These are phyloP conservation scores for Thamnaconus septentrionalis DNA, from an alignment of 2,113 vertebrate species.

Conservation along the genomic window DNA sequence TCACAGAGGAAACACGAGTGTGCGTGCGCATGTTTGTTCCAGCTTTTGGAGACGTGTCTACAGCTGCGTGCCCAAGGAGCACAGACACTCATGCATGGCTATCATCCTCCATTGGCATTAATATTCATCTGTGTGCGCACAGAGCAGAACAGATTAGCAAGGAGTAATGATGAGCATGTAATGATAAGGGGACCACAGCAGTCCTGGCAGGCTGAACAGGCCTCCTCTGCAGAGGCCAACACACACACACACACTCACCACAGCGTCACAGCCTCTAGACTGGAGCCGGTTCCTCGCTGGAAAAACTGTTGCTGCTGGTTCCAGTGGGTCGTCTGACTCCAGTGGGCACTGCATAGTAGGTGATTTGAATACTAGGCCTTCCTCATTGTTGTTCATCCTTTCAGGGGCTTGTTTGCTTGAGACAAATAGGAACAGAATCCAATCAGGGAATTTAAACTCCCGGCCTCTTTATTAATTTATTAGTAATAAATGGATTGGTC, in stretches of 20 bases:
- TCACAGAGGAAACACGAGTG: conserved; percentile 23
- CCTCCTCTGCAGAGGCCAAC: conserved; percentile 55
- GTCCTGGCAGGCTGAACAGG: conserved; percentile 65
- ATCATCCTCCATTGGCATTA: conserved; percentile 67
- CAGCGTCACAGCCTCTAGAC: conserved; percentile 69
- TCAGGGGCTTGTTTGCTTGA: no score
- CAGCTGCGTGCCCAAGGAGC: conserved; percentile 50
- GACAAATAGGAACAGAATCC: no score
- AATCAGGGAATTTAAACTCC: no score
- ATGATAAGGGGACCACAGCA: conserved; percentile 69
- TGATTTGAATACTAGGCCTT: not conserved
- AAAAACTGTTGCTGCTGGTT: conserved; percentile 52
- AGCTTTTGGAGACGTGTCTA: conserved; percentile 46
- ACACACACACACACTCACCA: conserved; percentile 68
- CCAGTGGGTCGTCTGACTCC: conserved; percentile 50
- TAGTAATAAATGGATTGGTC: no score
- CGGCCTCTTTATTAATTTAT: no score
- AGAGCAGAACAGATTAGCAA: conserved; percentile 74
- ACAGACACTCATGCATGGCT: conserved; percentile 31
- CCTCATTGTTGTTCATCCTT: no score
- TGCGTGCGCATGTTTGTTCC: conserved; percentile 35
- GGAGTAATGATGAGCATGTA: conserved; percentile 72
- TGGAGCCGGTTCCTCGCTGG: conserved; percentile 71
- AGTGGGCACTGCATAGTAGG: conserved; percentile 29
- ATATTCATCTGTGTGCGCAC: conserved; percentile 70